These are phyloP conservation scores for Phylloscopus trochiloides DNA, from an alignment of 2,113 vertebrate species.

Conservation along the genomic window DNA sequence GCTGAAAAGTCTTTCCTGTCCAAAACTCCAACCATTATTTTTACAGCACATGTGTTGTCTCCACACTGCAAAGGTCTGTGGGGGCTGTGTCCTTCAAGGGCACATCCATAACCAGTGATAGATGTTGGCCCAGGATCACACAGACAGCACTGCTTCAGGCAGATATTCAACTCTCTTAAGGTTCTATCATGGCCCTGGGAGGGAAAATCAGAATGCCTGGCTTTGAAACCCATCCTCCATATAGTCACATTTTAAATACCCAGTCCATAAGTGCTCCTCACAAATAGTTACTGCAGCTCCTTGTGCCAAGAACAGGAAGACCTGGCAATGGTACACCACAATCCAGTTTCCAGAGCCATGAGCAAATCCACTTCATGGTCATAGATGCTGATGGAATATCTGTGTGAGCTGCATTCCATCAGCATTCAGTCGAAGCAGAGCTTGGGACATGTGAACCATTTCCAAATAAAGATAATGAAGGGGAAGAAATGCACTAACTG, in stretches of 20 bases:
- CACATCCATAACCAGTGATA: background rate
- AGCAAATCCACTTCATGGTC: background rate
- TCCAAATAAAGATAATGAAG: background rate
- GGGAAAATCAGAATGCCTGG: background rate
- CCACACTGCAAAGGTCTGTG: background rate
- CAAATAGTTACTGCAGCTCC: background rate
- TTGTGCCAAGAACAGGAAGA: background rate
- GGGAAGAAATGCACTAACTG: background rate
- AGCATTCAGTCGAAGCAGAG: background rate
- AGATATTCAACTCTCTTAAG: background rate
- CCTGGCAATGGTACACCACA: background rate
- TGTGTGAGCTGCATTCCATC: background rate
- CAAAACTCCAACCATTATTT: background rate
- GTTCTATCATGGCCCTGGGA: background rate
- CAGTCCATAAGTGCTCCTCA: background rate
- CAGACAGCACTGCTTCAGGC: accelerated
- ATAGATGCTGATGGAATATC: background rate
- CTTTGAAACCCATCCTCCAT: background rate
- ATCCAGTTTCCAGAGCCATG: background rate
- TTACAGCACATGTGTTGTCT: background rate
- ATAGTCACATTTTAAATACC: background rate
- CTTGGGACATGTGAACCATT: background rate
- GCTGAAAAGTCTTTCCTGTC: background rate
- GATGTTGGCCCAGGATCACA: background rate
- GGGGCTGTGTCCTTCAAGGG: background rate